A percentile compares a stretch with the other conserved stretches of the same genome.
Evolutionary conservation across 2,888 invertebrate genomes (phyloP).

Genomic region (Malthinus seriepunctatus): DNA sequence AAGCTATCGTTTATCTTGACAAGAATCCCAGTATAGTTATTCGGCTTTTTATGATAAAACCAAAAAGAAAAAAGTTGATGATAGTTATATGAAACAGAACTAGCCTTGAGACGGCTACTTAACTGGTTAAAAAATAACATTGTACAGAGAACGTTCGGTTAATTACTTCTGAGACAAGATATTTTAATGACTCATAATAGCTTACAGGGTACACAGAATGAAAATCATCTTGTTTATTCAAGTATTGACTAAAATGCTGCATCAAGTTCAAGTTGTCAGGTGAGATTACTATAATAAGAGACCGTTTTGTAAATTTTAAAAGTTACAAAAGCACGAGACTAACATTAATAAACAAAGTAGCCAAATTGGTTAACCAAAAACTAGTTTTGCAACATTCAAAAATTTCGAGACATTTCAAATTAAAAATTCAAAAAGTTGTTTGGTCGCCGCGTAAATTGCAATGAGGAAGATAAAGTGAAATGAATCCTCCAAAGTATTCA

Average conservation of each 20-base stretch:
- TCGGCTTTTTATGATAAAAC: constrained; percentile 21
- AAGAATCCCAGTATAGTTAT: constrained; percentile 26
- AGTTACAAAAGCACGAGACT: neutral
- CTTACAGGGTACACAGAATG: constrained; percentile 16
- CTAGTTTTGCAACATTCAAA: neutral
- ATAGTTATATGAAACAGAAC: constrained; percentile 26
- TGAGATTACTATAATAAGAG: constrained; percentile 1
- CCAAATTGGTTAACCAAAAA: neutral
- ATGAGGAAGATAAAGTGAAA: constrained; percentile 9
- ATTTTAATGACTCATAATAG: constrained; percentile 31
- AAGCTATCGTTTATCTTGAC: constrained; percentile 11
- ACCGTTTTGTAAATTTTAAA: neutral
- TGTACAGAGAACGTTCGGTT: constrained; percentile 28
- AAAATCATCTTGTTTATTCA: constrained; percentile 19
- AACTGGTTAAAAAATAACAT: constrained; percentile 28
- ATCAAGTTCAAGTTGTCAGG: too few relatives aligned
- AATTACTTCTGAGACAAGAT: constrained; percentile 30
- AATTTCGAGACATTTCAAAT: neutral
- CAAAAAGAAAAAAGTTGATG: constrained; percentile 23
- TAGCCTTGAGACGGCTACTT: constrained; percentile 32
- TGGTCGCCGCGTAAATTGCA: neutral
- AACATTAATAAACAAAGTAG: neutral
- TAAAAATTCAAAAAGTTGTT: neutral
- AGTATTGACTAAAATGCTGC: neutral
- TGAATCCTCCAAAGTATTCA: constrained; percentile 13